phyloP scores from a whole-genome alignment of 1,140 invertebrate species.

The Drosophila sp. region DNA sequence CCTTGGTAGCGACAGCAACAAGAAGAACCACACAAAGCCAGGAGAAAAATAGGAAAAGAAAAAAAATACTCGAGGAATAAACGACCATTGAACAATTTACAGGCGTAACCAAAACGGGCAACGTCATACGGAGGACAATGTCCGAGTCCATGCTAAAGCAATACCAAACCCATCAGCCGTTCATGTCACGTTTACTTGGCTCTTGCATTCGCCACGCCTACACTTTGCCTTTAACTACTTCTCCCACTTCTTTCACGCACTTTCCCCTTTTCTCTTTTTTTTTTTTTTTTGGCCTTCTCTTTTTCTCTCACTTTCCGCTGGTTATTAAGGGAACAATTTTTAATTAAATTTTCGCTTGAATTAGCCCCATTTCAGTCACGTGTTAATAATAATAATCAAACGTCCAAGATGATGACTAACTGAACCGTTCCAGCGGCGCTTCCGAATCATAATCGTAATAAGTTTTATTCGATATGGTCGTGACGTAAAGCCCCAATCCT shows the following conservation, averaged over 20 bases:
- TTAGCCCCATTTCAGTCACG: conserved; percentile 73
- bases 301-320: not conserved
- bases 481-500: conserved; percentile 41
- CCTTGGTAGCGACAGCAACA: conserved; percentile 15
- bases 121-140: conserved; percentile 39
- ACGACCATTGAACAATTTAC: conserved; percentile 68
- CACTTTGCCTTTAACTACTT: conserved; percentile 4
- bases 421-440: not conserved
- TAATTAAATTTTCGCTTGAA: conserved; percentile 78
- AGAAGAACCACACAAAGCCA: conserved; percentile 8
- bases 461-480: conserved; percentile 18
- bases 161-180: conserved; percentile 32
- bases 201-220: conserved; percentile 7
- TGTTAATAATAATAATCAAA: conserved; percentile 81
- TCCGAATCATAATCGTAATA: conserved; percentile 33
- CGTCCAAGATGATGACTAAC: conserved; percentile 34
- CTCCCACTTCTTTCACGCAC: conserved; percentile 3
- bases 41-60: not conserved
- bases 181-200: conserved; percentile 55
- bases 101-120: conserved; percentile 68
- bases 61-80: conserved; percentile 25
- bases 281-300: not conserved
- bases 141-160: conserved; percentile 3
- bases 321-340: conserved; percentile 69
- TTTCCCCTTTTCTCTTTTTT: conserved; percentile 1